Percentiles rank a stretch among this genome's conserved stretches.
Evolutionary conservation across 2,888 invertebrate genomes (phyloP).

Genomic region (Noctua janthe): DNA sequence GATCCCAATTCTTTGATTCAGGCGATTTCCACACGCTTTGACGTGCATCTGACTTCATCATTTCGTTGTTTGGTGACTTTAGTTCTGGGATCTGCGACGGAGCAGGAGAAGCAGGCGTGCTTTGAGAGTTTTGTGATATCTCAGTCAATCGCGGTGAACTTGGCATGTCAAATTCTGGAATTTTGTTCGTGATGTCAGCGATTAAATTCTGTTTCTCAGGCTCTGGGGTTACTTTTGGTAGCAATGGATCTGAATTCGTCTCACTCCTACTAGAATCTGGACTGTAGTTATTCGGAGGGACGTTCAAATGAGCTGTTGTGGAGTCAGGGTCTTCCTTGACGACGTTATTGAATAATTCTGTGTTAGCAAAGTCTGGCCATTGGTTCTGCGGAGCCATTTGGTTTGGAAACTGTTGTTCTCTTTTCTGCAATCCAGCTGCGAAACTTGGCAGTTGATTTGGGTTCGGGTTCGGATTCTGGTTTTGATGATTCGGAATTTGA

Average conservation of each 20-base stretch:
- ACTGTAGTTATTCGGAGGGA: conserved; percentile 87
- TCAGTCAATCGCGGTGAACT: conserved; percentile 86
- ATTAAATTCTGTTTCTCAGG: conserved; percentile 79
- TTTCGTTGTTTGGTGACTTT: conserved; percentile 84
- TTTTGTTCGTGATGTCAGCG: conserved; percentile 80
- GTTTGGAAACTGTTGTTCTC: conserved; percentile 79
- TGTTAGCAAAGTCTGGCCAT: conserved; percentile 86
- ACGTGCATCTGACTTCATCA: conserved; percentile 77
- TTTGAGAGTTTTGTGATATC: conserved; percentile 85
- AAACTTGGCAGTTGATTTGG: conserved; percentile 88
- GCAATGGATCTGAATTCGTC: conserved; percentile 79
- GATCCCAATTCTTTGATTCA: conserved; percentile 87
- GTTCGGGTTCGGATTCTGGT: conserved; percentile 78
- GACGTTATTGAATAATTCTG: conserved; percentile 88
- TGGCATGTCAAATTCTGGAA: conserved; percentile 87
- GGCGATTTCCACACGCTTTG: conserved; percentile 88
- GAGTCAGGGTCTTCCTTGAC: conserved; percentile 94
- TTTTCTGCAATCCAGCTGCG: conserved; percentile 83
- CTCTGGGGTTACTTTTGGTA: conserved; percentile 78
- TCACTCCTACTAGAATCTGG: conserved; percentile 90
- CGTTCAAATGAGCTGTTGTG: conserved; percentile 91
- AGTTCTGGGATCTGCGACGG: conserved; percentile 83
- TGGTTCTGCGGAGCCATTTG: conserved; percentile 80
- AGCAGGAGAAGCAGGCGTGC: conserved; percentile 83
- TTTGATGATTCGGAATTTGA: conserved; percentile 81